phyloP scores from a whole-genome alignment of 2,113 vertebrate genomes.

The Hippocampus comes region DNA sequence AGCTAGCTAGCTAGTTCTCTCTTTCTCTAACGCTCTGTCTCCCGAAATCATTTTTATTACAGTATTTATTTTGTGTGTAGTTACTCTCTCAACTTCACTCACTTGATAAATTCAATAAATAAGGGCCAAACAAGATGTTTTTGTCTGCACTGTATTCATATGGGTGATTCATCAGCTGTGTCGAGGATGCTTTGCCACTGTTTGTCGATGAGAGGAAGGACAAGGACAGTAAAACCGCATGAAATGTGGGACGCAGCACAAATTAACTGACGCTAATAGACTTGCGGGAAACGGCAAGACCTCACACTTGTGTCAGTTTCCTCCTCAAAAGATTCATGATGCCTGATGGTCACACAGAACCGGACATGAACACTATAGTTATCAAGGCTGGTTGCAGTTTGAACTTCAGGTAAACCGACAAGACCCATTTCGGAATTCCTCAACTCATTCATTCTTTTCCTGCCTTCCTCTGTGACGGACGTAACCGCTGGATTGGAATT shows the following conservation, averaged over 20 bases:
- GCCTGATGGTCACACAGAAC: constrained; percentile 43
- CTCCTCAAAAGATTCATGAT: constrained; percentile 46
- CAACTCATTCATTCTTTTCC: constrained; percentile 22
- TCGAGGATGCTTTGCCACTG: not conserved
- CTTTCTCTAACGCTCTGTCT: too few relatives aligned
- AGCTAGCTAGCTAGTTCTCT: too few relatives aligned
- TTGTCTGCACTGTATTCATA: not conserved
- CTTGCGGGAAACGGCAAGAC: constrained; percentile 60
- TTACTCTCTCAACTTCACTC: not conserved
- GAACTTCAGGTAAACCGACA: constrained; percentile 19
- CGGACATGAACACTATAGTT: constrained; percentile 35
- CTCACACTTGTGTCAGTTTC: constrained; percentile 62
- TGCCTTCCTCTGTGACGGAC: constrained; percentile 7
- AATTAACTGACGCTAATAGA: not conserved
- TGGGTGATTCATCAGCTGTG: not conserved
- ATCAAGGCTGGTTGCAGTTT: constrained; percentile 28
- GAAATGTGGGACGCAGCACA: not conserved
- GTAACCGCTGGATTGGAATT: not conserved
- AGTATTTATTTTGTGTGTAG: too few relatives aligned
- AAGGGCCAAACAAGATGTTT: not conserved
- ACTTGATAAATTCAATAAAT: not conserved
- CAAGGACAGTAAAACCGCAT: not conserved
- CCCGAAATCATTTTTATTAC: too few relatives aligned
- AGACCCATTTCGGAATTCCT: constrained; percentile 24
- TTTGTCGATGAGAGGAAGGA: not conserved